A percentile compares a stretch with the other conserved stretches of the same genome.
Conservation (phyloP, 2,888 invertebrate genomes). For the Drosophila quinaria region DNA sequence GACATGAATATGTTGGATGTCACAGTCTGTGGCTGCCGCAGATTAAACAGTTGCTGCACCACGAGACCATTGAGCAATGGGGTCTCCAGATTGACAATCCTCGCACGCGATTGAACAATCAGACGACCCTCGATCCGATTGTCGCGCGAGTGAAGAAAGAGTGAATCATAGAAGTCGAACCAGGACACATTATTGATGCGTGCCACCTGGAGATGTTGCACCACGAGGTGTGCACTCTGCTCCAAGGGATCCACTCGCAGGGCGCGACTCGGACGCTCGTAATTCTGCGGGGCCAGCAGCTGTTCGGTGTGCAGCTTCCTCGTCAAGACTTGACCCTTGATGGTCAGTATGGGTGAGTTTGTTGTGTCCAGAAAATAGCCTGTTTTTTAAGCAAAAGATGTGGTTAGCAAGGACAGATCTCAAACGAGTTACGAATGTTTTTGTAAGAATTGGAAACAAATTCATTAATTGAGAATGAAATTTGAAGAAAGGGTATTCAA, state of each 20-base stretch:
- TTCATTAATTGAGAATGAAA: not conserved
- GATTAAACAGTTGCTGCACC: constrained; percentile 75
- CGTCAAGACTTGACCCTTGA: constrained; percentile 59
- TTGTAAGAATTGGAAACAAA: not conserved
- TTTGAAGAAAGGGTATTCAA: not conserved
- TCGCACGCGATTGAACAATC: constrained; percentile 67
- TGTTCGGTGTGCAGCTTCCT: constrained; percentile 62
- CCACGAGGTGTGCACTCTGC: constrained; percentile 9
- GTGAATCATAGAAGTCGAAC: constrained; percentile 71
- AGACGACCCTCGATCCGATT: constrained; percentile 70
- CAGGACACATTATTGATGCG: constrained; percentile 78
- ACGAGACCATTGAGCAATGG: constrained; percentile 71
- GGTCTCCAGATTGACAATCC: constrained; percentile 63
- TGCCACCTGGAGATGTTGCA: constrained; percentile 59
- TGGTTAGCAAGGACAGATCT: not conserved
- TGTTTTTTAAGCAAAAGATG: constrained; percentile 8
- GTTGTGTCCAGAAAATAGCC: constrained; percentile 64
- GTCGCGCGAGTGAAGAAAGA: constrained; percentile 81
- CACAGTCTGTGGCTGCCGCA: constrained; percentile 75
- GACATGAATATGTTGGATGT: constrained; percentile 76
- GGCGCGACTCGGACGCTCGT: constrained; percentile 19
- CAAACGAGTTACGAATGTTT: not conserved
- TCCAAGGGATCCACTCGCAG: not conserved
- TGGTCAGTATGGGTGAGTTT: constrained; percentile 46
- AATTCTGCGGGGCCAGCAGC: constrained; percentile 56